Conservation (phyloP, 35 echinoderm and acorn worm species). For the Ophiothrix spiculata region DNA sequence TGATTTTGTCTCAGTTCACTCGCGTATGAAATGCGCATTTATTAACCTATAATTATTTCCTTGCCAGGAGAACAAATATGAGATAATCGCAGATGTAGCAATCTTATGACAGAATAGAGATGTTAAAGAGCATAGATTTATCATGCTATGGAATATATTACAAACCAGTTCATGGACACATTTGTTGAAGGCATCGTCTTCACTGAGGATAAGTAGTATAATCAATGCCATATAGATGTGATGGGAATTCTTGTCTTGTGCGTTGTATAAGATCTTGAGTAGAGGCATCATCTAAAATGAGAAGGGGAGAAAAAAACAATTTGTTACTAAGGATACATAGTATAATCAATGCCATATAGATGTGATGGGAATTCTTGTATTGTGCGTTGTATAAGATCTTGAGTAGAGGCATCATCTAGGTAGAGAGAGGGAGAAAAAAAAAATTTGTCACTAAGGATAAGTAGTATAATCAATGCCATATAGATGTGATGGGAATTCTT, state of each 20-base stretch:
- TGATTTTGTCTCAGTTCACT: too few relatives aligned
- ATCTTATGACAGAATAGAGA: too few relatives aligned
- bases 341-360: not conserved
- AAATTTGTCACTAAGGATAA: constrained; percentile 79
- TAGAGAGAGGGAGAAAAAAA: not conserved
- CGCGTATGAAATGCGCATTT: too few relatives aligned
- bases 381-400: constrained; percentile 96
- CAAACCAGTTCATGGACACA: constrained; percentile 98
- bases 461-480: constrained; percentile 95
- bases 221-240: constrained; percentile 99
- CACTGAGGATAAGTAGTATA: constrained; percentile 93
- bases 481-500: constrained; percentile 98
- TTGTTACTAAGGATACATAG: not conserved
- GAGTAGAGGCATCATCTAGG: constrained; percentile 81
- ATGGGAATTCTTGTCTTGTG: constrained; percentile 94
- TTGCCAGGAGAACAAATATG: too few relatives aligned
- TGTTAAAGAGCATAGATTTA: too few relatives aligned
- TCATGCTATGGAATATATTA: not conserved
- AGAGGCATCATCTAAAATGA: constrained; percentile 81
- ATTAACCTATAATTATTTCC: too few relatives aligned
- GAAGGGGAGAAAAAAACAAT: constrained; percentile 4
- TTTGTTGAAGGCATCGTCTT: constrained; percentile 98
- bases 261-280: constrained; percentile 90
- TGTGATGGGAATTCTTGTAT: constrained; percentile 80
- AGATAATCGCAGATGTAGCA: too few relatives aligned